Evolutionary conservation across 2,113 vertebrate genomes (phyloP), one percentile per base, ranked within the genome.

Genomic region (Castor canadensis): DNA sequence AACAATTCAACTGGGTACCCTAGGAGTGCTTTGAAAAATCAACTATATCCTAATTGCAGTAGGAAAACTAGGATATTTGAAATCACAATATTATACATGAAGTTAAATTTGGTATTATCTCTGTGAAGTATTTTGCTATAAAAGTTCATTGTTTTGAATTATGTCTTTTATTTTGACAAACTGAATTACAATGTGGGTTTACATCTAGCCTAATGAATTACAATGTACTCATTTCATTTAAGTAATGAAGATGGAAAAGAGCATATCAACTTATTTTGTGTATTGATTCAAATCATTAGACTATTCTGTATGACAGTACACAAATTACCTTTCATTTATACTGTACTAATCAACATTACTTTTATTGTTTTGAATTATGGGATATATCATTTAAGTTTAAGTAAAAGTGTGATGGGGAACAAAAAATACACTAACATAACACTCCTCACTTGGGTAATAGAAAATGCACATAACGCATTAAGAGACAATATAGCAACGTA

Each of bases 371-470:
- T 58, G 64, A 93, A 93, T 87, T 96, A 94, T 92, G 76, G 84
- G 92, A 83, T 97, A 49, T 92, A 77, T 97, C 87, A 95, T 97
- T 91, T 96, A 97, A 95, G 58, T 67, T 90, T 91, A 38, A 97
- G 43, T 97, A 85, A 97, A 92, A 97, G 93, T 75, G 81, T 94
- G n/a, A 81, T 94, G 72, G 52, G 67, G 45, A 96, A 71, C 77
- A 90, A 95, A 11, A 85, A n/a, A 91, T 67, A 89, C 95, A 91
- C 89, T 89, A 81, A 62, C 66, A 93, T 60, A 77, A 54, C 12
- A 83, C 38, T 97, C 24, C 90, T 22, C 7, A 20, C 81, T 97
- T 89, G 52, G 22, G 19, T 89, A 94, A 89, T 75, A 54, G 84
- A 94, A 95, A 96, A 80, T 67, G 54, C 4, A 1, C 69, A 2